Conservation (phyloP, 2,888 invertebrate species). For the Orchesella flavescens region DNA sequence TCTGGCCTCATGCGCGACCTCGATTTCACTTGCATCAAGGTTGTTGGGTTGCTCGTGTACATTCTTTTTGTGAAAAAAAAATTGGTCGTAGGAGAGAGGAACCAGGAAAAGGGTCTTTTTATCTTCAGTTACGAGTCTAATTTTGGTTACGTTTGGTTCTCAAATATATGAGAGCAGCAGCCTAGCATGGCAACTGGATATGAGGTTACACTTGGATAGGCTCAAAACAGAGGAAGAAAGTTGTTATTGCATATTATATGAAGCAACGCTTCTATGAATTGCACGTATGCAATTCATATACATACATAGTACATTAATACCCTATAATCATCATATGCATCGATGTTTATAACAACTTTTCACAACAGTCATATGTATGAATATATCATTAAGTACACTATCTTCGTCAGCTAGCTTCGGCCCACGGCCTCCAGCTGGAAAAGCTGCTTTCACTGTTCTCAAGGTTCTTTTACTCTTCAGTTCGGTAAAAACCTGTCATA, state of each 20-base stretch:
- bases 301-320: conserved; percentile 3
- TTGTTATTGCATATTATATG: background rate
- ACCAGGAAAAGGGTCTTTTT: conserved; percentile 6
- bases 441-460: background rate
- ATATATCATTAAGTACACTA: background rate
- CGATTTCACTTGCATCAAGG: conserved; percentile 54
- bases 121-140: background rate
- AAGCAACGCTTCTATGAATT: background rate
- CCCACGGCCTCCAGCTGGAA: conserved; percentile 12
- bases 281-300: background rate
- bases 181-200: conserved; percentile 41
- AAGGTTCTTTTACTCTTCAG: background rate
- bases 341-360: background rate
- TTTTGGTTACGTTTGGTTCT: background rate
- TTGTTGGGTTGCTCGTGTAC: conserved; percentile 54
- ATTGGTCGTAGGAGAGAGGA: background rate
- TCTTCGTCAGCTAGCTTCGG: background rate
- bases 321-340: background rate
- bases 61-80: conserved; percentile 45
- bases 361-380: background rate
- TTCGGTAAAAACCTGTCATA: background rate
- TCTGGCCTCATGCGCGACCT: conserved; percentile 56
- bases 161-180: background rate
- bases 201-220: conserved; percentile 35
- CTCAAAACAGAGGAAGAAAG: background rate